Evolutionary conservation across 2,888 invertebrate genomes (phyloP).

Genomic region (Tuta absoluta): DNA sequence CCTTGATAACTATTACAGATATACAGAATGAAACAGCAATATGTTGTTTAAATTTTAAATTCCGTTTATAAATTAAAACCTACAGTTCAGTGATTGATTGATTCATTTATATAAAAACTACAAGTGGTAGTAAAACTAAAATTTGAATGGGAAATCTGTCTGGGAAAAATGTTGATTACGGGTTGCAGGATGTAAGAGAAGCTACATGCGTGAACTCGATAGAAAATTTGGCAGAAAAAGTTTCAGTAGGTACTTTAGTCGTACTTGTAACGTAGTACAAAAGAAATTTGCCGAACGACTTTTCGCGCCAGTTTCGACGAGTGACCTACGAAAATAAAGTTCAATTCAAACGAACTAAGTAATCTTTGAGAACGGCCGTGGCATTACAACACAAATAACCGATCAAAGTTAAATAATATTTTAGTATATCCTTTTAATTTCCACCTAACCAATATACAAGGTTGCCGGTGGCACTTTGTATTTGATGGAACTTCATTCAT

Average conservation of each 20-base stretch:
- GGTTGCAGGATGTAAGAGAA: slow-evolving; percentile 33
- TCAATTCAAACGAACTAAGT: slow-evolving; percentile 51
- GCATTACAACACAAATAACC: slow-evolving; percentile 47
- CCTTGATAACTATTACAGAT: slow-evolving; percentile 14
- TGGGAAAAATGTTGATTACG: too few relatives aligned
- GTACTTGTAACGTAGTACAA: slow-evolving; percentile 69
- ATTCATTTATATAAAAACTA: not conserved
- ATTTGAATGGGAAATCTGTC: too few relatives aligned
- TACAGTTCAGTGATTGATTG: not conserved
- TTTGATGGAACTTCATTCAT: too few relatives aligned
- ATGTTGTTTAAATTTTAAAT: not conserved
- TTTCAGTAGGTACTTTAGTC: slow-evolving; percentile 63
- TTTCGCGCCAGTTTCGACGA: slow-evolving; percentile 55
- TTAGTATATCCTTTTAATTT: too few relatives aligned
- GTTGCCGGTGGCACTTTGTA: too few relatives aligned
- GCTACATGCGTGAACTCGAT: slow-evolving; percentile 42
- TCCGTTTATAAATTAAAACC: not conserved
- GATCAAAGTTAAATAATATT: slow-evolving; percentile 7
- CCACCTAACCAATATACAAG: too few relatives aligned
- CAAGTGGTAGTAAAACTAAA: too few relatives aligned
- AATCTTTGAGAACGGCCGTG: slow-evolving; percentile 58
- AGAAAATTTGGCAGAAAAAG: slow-evolving; percentile 55
- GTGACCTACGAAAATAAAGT: slow-evolving; percentile 58
- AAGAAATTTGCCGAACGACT: slow-evolving; percentile 66
- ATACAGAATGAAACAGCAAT: not conserved